Conservation (phyloP, 1,140 invertebrate genomes). For the Drosophila fuyamai region DNA sequence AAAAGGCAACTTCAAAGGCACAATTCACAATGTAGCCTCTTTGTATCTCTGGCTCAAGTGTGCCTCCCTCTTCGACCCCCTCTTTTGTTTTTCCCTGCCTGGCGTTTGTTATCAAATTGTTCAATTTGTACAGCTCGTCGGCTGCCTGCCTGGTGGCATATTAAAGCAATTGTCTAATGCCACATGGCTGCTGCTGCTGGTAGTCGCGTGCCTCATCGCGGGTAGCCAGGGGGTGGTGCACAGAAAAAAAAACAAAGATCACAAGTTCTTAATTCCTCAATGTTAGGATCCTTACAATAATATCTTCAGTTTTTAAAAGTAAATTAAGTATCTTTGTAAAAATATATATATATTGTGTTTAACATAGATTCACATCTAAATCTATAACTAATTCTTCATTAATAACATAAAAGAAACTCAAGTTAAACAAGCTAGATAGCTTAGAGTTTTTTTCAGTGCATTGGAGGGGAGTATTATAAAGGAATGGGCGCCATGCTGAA, state of each 20-base stretch:
- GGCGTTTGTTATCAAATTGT: slow-evolving; percentile 75
- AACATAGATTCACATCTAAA: too few species aligned
- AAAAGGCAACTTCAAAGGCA: slow-evolving; percentile 64
- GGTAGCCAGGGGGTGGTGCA: slow-evolving; percentile 7
- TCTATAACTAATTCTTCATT: too few species aligned
- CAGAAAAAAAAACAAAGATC: not conserved
- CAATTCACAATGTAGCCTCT: slow-evolving; percentile 62
- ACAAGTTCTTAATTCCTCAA: too few species aligned
- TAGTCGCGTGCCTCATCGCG: slow-evolving; percentile 68
- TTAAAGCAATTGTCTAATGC: slow-evolving; percentile 81
- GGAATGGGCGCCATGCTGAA: slow-evolving; percentile 23
- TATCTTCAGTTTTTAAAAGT: not conserved
- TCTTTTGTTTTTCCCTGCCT: slow-evolving; percentile 1
- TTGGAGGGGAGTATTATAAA: not conserved
- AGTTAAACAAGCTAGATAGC: too few species aligned
- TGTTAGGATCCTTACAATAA: not conserved
- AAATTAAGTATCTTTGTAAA: too few species aligned
- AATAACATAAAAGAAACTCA: too few species aligned
- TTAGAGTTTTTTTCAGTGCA: not conserved
- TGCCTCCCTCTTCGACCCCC: slow-evolving; percentile 4
- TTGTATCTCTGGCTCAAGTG: slow-evolving; percentile 61
- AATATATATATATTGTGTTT: too few species aligned
- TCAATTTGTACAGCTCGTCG: slow-evolving; percentile 74
- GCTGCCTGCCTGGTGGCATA: slow-evolving; percentile 66
- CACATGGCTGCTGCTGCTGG: slow-evolving; percentile 73